Conservation (phyloP, 2,888 invertebrate genomes). For the Fissipunctia ypsillon region DNA sequence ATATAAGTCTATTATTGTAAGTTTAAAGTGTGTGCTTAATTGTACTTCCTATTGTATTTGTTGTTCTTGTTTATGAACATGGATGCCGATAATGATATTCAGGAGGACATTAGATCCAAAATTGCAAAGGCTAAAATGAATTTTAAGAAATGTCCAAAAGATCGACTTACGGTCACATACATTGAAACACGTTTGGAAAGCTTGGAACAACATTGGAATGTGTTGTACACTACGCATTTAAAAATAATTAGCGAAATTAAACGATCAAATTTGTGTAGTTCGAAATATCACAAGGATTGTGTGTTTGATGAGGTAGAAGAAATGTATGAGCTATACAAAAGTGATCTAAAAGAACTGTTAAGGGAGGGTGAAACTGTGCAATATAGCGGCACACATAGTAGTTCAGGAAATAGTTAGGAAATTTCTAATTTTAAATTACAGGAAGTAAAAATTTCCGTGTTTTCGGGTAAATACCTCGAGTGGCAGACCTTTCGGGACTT, state of each 20-base stretch:
- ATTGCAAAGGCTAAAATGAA: neutral
- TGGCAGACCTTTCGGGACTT: slow-evolving; percentile 7
- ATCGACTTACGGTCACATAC: neutral
- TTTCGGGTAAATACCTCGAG: slow-evolving; percentile 11
- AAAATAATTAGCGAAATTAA: neutral
- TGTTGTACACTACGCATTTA: neutral
- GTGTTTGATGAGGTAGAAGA: neutral
- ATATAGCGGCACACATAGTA: neutral
- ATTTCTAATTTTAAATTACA: neutral
- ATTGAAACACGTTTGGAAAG: neutral
- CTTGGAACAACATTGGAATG: neutral
- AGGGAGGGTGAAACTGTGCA: neutral
- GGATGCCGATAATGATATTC: slow-evolving; percentile 1
- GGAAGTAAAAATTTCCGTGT: slow-evolving; percentile 10
- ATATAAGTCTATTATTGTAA: too few species aligned
- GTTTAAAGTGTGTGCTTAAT: too few species aligned
- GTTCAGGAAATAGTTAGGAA: neutral
- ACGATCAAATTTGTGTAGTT: neutral
- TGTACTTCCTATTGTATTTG: neutral
- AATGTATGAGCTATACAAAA: neutral
- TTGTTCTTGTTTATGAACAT: neutral
- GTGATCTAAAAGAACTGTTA: neutral
- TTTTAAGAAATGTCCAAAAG: slow-evolving; percentile 1
- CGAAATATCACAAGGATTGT: neutral
- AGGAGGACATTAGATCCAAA: neutral